Percentiles rank a stretch among this genome's conserved stretches.
Conservation (phyloP, 2,797 vertebrate species). For the Miopithecus talapoin region DNA sequence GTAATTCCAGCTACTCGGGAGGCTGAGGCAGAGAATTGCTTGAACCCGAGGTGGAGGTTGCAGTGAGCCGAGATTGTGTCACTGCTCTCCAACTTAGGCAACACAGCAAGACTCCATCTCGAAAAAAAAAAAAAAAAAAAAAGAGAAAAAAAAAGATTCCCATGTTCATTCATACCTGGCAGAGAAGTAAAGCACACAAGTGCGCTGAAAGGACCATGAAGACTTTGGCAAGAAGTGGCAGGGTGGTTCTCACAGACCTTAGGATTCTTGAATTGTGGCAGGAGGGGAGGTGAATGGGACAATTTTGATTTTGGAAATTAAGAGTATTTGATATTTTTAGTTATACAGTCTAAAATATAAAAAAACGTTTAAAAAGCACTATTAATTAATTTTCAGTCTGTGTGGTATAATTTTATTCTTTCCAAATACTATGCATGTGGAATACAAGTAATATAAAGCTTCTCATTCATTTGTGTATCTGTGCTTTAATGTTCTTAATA, state of each 20-base stretch:
- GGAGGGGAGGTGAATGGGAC: not conserved
- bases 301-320: not conserved
- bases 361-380: not conserved
- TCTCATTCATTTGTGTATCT: not conserved
- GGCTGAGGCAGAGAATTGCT: too few species aligned
- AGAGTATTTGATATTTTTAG: constrained; percentile 6
- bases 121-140: not conserved
- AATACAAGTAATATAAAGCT: not conserved
- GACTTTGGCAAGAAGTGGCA: not conserved
- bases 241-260: not conserved
- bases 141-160: not conserved
- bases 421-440: not conserved
- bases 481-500: not conserved
- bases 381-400: constrained; percentile 16
- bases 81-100: too few species aligned
- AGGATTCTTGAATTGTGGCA: not conserved
- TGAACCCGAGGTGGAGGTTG: too few species aligned
- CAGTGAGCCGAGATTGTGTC: too few species aligned
- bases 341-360: not conserved
- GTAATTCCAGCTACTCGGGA: too few species aligned
- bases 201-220: not conserved
- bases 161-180: too few species aligned
- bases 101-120: too few species aligned
- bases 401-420: not conserved
- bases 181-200: not conserved